phyloP scores from a whole-genome alignment of 2,888 invertebrate species.

The Andrena hattorfiana region DNA sequence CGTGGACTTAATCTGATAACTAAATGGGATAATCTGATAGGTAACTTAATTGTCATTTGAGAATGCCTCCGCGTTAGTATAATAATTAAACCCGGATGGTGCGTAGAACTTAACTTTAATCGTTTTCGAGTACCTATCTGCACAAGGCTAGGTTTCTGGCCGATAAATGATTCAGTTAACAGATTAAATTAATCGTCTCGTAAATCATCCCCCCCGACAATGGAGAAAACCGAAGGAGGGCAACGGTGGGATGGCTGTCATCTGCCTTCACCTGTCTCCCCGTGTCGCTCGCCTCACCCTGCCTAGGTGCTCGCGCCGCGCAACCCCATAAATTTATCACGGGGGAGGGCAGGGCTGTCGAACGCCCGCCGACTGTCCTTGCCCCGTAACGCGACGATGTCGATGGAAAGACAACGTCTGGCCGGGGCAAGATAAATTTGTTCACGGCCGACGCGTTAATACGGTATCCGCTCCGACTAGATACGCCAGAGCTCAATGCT shows the following conservation, averaged over 20 bases:
- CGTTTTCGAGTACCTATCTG: too few relatives aligned
- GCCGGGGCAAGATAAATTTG: conserved; percentile 68
- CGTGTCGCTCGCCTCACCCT: background rate
- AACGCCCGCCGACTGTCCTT: conserved; percentile 23
- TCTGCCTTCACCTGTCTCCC: background rate
- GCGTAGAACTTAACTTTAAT: too few relatives aligned
- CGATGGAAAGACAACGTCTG: conserved; percentile 70
- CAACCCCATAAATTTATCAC: conserved; percentile 51
- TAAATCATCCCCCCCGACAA: background rate
- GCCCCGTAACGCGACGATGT: conserved; percentile 47
- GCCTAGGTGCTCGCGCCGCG: background rate
- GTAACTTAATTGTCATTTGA: too few relatives aligned
- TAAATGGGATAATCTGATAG: too few relatives aligned
- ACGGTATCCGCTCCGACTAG: conserved; percentile 53
- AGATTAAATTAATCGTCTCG: background rate
- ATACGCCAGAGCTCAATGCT: conserved; percentile 51
- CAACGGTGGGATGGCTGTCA: background rate
- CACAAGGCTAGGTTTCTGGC: background rate
- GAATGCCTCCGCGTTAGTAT: too few relatives aligned
- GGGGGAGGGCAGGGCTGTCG: conserved; percentile 10
- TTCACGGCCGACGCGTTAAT: conserved; percentile 64
- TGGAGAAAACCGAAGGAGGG: conserved; percentile 1
- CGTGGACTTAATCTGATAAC: too few relatives aligned
- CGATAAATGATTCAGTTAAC: background rate
- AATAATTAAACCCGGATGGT: too few relatives aligned